phyloP scores from a whole-genome alignment of 2,797 vertebrate species.

The Coregonus ussuriensis region DNA sequence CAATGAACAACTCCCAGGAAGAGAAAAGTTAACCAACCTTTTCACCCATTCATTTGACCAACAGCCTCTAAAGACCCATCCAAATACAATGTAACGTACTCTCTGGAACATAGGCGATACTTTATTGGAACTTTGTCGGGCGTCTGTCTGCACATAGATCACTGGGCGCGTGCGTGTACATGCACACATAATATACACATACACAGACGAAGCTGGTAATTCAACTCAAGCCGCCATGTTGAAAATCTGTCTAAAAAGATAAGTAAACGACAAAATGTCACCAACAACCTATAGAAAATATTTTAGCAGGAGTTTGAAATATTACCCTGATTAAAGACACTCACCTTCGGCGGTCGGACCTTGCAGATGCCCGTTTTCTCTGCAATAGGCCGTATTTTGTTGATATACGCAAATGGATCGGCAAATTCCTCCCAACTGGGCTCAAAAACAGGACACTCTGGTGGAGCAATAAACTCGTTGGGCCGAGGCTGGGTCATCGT shows the following conservation, averaged over 20 bases:
- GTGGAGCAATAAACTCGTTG: conserved; percentile 94
- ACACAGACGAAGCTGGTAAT: conserved; percentile 45
- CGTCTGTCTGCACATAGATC: not conserved
- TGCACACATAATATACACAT: not conserved
- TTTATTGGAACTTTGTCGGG: conserved; percentile 7
- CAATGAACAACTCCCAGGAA: not conserved
- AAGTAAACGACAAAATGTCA: conserved; percentile 63
- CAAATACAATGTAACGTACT: not conserved
- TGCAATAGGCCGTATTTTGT: conserved; percentile 96
- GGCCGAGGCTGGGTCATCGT: conserved; percentile 79
- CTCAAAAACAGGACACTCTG: conserved; percentile 98
- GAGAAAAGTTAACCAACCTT: not conserved
- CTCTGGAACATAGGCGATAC: not conserved
- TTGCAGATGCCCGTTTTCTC: conserved; percentile 98
- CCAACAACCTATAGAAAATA: conserved; percentile 19
- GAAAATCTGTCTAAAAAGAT: conserved; percentile 80
- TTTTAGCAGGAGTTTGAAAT: conserved; percentile 5
- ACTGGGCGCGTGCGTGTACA: not conserved
- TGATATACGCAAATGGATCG: conserved; percentile 95
- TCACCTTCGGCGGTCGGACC: conserved; percentile 92
- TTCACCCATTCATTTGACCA: not conserved
- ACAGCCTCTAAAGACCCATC: not conserved
- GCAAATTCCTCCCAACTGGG: conserved; percentile 97
- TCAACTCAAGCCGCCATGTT: conserved; percentile 85
- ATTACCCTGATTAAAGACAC: conserved; percentile 47